Conservation (phyloP, 2,113 vertebrate species). For the Pterocles orientalis region DNA sequence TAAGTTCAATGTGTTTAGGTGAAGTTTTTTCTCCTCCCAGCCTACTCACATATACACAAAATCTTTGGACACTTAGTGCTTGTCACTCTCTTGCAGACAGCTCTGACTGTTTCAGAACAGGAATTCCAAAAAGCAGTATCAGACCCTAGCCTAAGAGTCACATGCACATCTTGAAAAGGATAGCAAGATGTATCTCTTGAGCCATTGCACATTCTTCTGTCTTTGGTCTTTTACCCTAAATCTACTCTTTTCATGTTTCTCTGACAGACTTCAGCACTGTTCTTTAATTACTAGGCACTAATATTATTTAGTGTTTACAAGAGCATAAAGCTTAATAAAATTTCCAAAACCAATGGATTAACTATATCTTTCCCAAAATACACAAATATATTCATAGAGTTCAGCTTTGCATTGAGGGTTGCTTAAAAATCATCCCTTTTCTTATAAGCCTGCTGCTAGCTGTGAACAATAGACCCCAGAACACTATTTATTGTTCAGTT, state of each 20-base stretch:
- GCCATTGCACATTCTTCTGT: neutral
- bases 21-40: neutral
- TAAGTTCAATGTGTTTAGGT: neutral
- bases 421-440: neutral
- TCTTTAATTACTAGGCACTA: neutral
- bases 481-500: neutral
- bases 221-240: neutral
- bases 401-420: neutral
- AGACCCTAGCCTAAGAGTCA: neutral
- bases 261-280: neutral
- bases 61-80: neutral
- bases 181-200: neutral
- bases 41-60: accelerated
- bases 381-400: neutral
- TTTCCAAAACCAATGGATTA: neutral
- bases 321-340: neutral
- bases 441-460: neutral
- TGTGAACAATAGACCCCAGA: neutral
- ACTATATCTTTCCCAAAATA: neutral
- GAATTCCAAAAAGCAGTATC: neutral
- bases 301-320: neutral
- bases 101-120: neutral
- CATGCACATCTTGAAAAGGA: neutral
- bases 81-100: neutral
- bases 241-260: neutral